Percentiles rank a stretch among this genome's conserved stretches.
Evolutionary conservation across 2,797 vertebrate species (phyloP).

Genomic region (Glossophaga mutica): DNA sequence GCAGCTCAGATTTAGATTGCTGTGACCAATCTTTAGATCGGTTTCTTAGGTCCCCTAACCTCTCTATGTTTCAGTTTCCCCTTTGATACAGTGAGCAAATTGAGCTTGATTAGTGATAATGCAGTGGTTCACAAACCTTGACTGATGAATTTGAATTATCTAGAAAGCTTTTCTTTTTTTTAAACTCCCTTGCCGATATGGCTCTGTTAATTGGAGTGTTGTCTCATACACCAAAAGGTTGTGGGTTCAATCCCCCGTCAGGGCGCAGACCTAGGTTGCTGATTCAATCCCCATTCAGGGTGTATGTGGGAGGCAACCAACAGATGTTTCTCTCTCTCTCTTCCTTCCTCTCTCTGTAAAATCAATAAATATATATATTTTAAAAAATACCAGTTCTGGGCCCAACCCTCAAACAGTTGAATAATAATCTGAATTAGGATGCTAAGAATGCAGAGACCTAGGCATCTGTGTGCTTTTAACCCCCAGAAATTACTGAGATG

Average conservation of each 20-base stretch:
- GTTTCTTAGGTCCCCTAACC: neutral
- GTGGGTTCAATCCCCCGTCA: neutral
- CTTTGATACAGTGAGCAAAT: neutral
- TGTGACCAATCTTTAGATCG: neutral
- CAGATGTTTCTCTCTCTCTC: neutral
- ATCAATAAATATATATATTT: neutral
- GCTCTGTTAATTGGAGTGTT: neutral
- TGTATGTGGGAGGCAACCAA: neutral
- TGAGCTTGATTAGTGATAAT: neutral
- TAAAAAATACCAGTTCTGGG: neutral
- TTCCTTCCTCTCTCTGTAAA: neutral
- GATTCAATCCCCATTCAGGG: too few species aligned
- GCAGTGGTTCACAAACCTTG: neutral
- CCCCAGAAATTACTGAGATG: neutral
- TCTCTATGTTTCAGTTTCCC: constrained; percentile 1
- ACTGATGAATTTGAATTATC: neutral
- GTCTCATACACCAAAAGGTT: neutral
- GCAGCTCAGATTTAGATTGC: neutral
- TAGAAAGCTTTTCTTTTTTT: neutral
- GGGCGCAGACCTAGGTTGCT: too few species aligned
- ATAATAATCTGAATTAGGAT: neutral
- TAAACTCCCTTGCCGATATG: neutral
- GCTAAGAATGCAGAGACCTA: neutral
- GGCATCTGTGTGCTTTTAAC: neutral
- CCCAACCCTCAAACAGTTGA: neutral